Percentiles rank a stretch among this genome's conserved stretches.
phyloP scores from a whole-genome alignment of 2,888 invertebrate species.

The Caenorhabditis japonica region DNA sequence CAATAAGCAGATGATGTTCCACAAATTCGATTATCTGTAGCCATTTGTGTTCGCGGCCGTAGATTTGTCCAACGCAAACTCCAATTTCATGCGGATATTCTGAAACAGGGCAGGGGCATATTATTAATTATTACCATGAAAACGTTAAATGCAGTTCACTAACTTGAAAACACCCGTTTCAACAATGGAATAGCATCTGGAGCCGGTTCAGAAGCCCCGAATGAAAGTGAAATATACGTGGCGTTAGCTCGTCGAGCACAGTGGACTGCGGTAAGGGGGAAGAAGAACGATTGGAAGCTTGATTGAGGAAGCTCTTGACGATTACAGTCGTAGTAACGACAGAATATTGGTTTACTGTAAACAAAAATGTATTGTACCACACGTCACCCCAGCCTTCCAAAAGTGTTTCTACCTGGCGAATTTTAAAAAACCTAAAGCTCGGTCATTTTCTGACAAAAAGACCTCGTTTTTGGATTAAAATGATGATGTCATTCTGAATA shows the following conservation, averaged over 20 bases:
- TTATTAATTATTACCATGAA: not conserved
- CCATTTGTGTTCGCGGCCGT: not conserved
- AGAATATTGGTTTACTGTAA: constrained; percentile 21
- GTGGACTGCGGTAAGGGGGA: not conserved
- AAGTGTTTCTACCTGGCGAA: too few species aligned
- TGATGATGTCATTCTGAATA: too few species aligned
- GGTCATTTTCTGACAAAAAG: too few species aligned
- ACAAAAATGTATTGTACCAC: too few species aligned
- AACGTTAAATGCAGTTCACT: not conserved
- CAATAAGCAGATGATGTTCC: constrained; percentile 3
- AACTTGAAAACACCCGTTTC: not conserved
- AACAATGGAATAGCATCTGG: not conserved
- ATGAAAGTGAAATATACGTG: not conserved
- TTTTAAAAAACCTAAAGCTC: too few species aligned
- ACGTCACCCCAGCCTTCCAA: too few species aligned
- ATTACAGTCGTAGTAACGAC: constrained; percentile 44
- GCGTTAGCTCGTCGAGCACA: constrained; percentile 4
- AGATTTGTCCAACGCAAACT: constrained; percentile 7
- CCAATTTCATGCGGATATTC: constrained; percentile 1
- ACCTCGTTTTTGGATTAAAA: too few species aligned
- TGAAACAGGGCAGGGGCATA: not conserved
- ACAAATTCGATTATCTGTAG: constrained; percentile 8
- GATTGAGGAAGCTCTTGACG: not conserved
- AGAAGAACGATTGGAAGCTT: not conserved
- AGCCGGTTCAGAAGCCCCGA: not conserved